Base-by-base conservation (phyloP, 2,888 invertebrate genomes). In the Herminia tarsipennalis region DNA sequence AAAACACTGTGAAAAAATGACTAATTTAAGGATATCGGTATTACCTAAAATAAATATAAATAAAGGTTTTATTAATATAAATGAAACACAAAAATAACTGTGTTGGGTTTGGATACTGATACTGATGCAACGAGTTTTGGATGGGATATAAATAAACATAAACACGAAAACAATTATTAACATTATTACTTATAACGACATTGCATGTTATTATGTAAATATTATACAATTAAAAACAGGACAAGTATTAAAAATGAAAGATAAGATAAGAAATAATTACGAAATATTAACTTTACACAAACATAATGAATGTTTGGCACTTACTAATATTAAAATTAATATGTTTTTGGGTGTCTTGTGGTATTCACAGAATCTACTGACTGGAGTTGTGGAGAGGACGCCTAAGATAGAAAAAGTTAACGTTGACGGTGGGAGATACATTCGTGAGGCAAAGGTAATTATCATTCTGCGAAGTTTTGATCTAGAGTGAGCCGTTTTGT, bases 361-460 rank as follows among this genome's bases (percentile, higher is more conserved):
- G 81, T 72, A 61, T 74, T 79, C 80, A 65, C 93, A 98, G 98
- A 96, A 95, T 83, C 94, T 98, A 86, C 96, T 99, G 89, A 97
- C 97, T 80, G 95, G 95, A 82, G 96, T 98, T 64, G 96, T 97
- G 79, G 98, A 99, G 90, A 95, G 97, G 82, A 97, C 97, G 69
- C 96, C 97, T 74, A 96, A 96, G 86, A 97, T 99, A 79, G 99
- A 99, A 88, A 96, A 96, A 81, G 97, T 98, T 81, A 99, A 99
- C 93, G 93, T 96, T 70, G 97, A 97, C 76, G 99, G 99, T 77
- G 98, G 98, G 70, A 94, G 97, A 85, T 97, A 96, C 89, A 98
- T 99, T 78, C 94, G 98, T 62, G 99, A 99, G 93, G 98, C 98
- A 76, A 98, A 98, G 98, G 98, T 99, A 95, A 95, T 89, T 89